Evolutionary conservation across 1,140 invertebrate species (phyloP).

Genomic region (Helicoverpa armigera): DNA sequence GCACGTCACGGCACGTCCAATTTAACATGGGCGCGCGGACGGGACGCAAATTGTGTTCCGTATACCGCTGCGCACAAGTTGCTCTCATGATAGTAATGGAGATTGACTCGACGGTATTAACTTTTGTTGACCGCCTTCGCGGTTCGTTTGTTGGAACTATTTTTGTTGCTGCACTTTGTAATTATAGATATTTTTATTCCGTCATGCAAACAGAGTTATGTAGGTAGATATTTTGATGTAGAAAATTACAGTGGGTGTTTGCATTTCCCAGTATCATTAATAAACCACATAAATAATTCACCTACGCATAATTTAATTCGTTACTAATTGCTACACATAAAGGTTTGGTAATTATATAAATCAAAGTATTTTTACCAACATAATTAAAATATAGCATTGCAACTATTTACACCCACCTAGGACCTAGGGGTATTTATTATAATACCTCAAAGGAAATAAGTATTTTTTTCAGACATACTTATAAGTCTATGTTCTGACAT

Average conservation of each 20-base stretch:
- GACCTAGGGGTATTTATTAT: not conserved
- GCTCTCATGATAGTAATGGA: constrained; percentile 17
- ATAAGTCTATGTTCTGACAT: not conserved
- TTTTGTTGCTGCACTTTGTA: not conserved
- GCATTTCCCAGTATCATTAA: too few relatives aligned
- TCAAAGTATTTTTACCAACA: too few relatives aligned
- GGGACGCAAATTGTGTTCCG: constrained; percentile 31
- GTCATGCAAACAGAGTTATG: too few relatives aligned
- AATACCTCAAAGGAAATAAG: not conserved
- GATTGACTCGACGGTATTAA: constrained; percentile 6
- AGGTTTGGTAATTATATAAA: too few relatives aligned
- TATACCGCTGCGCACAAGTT: not conserved
- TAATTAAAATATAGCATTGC: too few relatives aligned
- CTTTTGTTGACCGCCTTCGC: not conserved
- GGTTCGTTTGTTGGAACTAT: not conserved
- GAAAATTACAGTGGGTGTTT: too few relatives aligned
- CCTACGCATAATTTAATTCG: too few relatives aligned
- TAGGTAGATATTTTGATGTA: too few relatives aligned
- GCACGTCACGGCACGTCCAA: constrained; percentile 23
- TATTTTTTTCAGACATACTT: not conserved
- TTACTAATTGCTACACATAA: too few relatives aligned
- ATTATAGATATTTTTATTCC: too few relatives aligned
- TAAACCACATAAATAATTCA: too few relatives aligned
- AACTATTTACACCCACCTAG: too few relatives aligned
- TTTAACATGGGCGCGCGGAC: constrained; percentile 31